Percentiles rank a stretch among this genome's conserved stretches.
Conservation (phyloP, 2,113 vertebrate genomes). For the Amia ocellicauda region DNA sequence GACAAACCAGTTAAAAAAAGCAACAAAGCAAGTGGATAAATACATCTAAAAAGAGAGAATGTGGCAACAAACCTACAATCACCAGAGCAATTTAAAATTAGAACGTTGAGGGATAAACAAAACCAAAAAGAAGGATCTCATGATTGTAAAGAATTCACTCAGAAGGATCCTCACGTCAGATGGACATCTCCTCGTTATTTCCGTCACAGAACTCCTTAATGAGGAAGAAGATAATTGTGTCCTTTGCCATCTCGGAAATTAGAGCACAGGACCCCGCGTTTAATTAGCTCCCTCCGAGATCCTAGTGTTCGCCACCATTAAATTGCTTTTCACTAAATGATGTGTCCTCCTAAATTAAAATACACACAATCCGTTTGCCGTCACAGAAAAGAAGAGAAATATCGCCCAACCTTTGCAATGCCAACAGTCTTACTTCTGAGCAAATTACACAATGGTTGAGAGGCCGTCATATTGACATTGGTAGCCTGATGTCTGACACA, state of each 20-base stretch:
- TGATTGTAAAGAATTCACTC: conserved; percentile 11
- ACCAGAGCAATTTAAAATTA: background rate
- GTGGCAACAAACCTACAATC: too few species aligned
- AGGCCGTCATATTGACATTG: too few species aligned
- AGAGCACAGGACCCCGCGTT: conserved; percentile 1
- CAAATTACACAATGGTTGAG: too few species aligned
- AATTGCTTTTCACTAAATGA: conserved; percentile 25
- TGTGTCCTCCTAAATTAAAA: conserved; percentile 20
- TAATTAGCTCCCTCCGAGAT: conserved; percentile 14
- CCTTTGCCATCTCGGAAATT: conserved; percentile 17
- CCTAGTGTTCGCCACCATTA: conserved; percentile 11
- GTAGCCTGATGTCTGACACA: too few species aligned
- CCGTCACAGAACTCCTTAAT: conserved; percentile 22
- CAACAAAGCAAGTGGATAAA: too few species aligned
- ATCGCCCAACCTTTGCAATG: too few species aligned
- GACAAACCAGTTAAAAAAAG: too few species aligned
- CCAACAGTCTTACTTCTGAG: too few species aligned
- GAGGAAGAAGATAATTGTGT: conserved; percentile 27
- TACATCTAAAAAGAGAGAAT: too few species aligned
- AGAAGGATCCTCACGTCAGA: background rate
- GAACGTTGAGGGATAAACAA: background rate
- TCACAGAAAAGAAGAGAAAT: too few species aligned
- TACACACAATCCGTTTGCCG: conserved; percentile 3
- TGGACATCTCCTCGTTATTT: conserved; percentile 16
- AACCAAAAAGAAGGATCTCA: background rate